Evolutionary conservation across 1,140 invertebrate species (phyloP).

Genomic region (Pemphigus obesinymphae): DNA sequence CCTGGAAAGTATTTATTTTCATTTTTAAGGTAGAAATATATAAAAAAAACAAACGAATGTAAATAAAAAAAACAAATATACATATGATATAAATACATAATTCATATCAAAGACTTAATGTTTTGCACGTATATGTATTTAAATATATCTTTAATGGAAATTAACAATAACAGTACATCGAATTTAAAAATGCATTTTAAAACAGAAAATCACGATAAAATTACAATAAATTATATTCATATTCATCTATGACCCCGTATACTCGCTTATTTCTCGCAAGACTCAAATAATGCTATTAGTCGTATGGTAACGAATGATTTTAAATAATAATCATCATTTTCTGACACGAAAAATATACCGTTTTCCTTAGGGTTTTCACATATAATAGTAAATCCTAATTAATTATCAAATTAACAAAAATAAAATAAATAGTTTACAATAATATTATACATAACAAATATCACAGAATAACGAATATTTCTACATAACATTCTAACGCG

Average conservation of each 20-base stretch:
- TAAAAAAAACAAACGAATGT: background rate
- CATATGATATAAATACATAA: background rate
- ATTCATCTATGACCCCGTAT: background rate
- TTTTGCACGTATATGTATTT: background rate
- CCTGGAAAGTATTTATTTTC: background rate
- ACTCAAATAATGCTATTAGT: background rate
- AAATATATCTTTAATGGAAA: background rate
- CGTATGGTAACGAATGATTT: background rate
- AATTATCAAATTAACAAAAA: background rate
- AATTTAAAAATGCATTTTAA: background rate
- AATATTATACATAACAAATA: background rate
- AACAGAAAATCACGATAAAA: no score
- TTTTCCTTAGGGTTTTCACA: background rate
- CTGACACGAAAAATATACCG: background rate
- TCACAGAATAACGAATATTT: conserved; percentile 10
- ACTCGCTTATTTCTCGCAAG: background rate
- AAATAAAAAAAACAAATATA: background rate
- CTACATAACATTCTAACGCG: background rate
- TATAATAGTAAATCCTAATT: background rate
- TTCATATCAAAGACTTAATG: background rate
- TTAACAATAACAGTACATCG: background rate
- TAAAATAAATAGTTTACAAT: background rate
- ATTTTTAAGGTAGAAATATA: background rate
- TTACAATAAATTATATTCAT: background rate
- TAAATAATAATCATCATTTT: background rate